Base-by-base conservation (phyloP, 2,888 invertebrate genomes). In the Incurvaria masculella region DNA sequence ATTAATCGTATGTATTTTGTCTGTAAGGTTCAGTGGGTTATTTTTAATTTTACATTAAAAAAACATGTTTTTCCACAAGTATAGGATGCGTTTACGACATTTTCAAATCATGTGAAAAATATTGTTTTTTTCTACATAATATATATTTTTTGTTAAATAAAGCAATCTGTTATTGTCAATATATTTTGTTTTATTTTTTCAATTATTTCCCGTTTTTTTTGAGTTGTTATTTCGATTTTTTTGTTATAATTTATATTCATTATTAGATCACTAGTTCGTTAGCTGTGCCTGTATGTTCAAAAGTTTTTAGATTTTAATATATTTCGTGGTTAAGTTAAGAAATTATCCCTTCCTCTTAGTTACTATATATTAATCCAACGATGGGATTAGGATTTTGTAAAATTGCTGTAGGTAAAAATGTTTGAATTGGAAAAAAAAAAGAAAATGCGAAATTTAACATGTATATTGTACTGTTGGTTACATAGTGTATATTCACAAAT, bases 121-220 rank as follows among this genome's bases (percentile, higher is more conserved):
- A 55, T 69, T 69, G 72, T 75, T 75, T 76, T 68, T 46, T 47
- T 65, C 60, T 72, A 72, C 74, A 76, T 75, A 73, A 73, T 74
- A 74, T 76, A 75, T 76, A 75, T 76, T 76, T 76, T 76, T 78
- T 78, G 78, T 78, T 78, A 76, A 76, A 78, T 78, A 78, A 78
- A 78, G 73, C 74, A 76, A 75, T 72, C 71, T 75, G 78, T 78
- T 78, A 78, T 76, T 75, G 75, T 76, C 74, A 69, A 72, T 64
- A 51, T 61, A 60, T 69, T 72, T 75, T 64, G 66, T 72, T 74
- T 78, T 69, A 68, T 72, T 74, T 74, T 70, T 61, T 61, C 60
- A 64, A 63, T 55, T 55, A 58, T 62, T 64, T 62, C 59, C 56
- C 33, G 46, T 52, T 8, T 33, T 33, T 33, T 11, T 54, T 45